Conservation (phyloP, 2,888 invertebrate genomes). For the Epistrophe eligans region DNA sequence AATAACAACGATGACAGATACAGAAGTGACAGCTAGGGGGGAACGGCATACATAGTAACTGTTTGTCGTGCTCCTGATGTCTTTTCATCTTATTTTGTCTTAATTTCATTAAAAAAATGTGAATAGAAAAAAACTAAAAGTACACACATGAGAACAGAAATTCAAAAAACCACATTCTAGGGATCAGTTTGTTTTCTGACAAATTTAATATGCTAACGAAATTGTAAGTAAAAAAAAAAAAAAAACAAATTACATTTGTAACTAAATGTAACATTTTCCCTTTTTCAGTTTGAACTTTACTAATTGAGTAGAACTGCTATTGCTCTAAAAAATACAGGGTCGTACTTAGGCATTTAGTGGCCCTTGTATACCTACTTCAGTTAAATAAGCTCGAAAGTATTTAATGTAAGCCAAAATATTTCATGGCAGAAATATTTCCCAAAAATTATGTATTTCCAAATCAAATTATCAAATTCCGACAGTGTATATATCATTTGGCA, state of each 20-base stretch:
- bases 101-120: neutral
- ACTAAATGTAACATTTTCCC: constrained; percentile 51
- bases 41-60: neutral
- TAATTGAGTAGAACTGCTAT: constrained; percentile 30
- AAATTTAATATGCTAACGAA: constrained; percentile 9
- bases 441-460: too few species aligned
- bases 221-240: constrained; percentile 14
- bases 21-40: neutral
- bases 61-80: too few species aligned
- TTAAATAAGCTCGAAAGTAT: neutral
- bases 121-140: constrained; percentile 3
- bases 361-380: too few species aligned
- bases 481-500: too few species aligned
- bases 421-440: neutral
- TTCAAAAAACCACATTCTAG: constrained; percentile 22
- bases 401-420: neutral
- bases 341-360: neutral
- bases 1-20: constrained; percentile 15
- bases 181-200: neutral
- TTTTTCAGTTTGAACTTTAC: constrained; percentile 35
- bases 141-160: neutral
- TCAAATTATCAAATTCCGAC: too few species aligned
- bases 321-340: neutral
- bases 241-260: constrained; percentile 28
- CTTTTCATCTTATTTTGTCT: neutral